Conservation (phyloP, 2,888 invertebrate species). For the Stenodera caucasica region DNA sequence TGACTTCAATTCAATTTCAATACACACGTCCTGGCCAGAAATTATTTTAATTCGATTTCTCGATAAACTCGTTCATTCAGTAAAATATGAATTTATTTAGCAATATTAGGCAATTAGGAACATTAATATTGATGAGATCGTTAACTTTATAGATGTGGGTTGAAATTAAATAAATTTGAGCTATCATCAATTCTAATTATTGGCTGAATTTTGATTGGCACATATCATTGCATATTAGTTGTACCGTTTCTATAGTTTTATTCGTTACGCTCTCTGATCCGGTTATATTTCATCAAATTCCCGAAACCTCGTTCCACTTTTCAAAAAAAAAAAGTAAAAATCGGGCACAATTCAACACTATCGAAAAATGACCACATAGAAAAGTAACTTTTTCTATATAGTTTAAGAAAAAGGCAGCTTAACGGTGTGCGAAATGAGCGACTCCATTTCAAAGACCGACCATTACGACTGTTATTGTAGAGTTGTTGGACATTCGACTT, state of each 20-base stretch:
- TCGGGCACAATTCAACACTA: not conserved
- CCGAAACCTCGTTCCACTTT: no score
- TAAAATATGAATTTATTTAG: no score
- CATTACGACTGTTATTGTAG: not conserved
- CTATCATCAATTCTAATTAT: conserved; percentile 29
- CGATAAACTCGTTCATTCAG: no score
- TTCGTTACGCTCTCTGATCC: conserved; percentile 2
- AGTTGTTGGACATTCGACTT: conserved; percentile 39
- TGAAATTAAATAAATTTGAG: conserved; percentile 23
- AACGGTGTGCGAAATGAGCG: conserved; percentile 44
- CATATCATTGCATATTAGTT: conserved; percentile 21
- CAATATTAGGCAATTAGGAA: conserved; percentile 17
- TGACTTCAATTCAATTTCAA: not conserved
- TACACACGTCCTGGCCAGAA: no score
- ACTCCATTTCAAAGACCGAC: conserved; percentile 37
- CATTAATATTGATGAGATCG: conserved; percentile 27
- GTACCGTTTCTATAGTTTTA: conserved; percentile 7
- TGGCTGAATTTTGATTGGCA: conserved; percentile 27
- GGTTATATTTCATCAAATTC: no score
- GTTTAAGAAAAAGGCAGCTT: conserved; percentile 28
- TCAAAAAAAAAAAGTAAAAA: not conserved
- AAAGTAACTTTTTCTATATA: conserved; percentile 19
- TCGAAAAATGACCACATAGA: conserved; percentile 24
- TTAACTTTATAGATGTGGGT: not conserved
- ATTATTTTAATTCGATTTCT: no score